These are phyloP conservation scores for Pandemis cinnamomeana DNA, from an alignment of 2,888 invertebrate genomes.

Conservation along the genomic window DNA sequence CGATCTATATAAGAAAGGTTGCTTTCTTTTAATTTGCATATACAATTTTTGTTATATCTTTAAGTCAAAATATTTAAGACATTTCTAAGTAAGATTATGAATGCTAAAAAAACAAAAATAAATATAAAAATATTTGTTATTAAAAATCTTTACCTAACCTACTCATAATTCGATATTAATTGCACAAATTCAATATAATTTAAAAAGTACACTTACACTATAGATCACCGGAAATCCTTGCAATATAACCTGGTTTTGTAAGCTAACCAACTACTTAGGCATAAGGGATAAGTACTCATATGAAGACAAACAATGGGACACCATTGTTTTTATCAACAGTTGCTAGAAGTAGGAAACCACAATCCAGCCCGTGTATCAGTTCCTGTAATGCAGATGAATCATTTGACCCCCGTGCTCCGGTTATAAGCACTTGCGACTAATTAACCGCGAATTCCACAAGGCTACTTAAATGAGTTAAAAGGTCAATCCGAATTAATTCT, in stretches of 20 bases:
- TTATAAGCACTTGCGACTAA: slow-evolving; percentile 34
- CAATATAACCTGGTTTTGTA: neutral
- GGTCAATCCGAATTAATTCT: slow-evolving; percentile 39
- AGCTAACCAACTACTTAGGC: neutral
- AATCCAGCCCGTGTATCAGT: slow-evolving; percentile 1
- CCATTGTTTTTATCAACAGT: slow-evolving; percentile 6
- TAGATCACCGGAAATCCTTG: neutral
- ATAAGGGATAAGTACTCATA: neutral
- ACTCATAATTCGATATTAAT: too few species aligned
- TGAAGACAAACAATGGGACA: neutral
- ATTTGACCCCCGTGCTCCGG: slow-evolving; percentile 36
- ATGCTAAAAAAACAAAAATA: too few species aligned
- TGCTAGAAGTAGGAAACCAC: slow-evolving; percentile 1
- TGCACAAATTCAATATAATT: too few species aligned
- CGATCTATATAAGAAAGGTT: neutral
- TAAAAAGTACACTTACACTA: too few species aligned
- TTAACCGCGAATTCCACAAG: slow-evolving; percentile 39
- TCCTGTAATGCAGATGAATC: slow-evolving; percentile 35
- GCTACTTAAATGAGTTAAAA: slow-evolving; percentile 38
- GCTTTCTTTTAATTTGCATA: neutral
- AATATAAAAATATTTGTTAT: too few species aligned
- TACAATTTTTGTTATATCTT: neutral
- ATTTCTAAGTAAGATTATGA: too few species aligned
- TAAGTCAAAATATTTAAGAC: too few species aligned
- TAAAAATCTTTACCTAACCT: too few species aligned